Percentiles rank a stretch among this genome's conserved stretches.
Evolutionary conservation across 2,888 invertebrate species (phyloP).

Genomic region (Sminthurides aquaticus): DNA sequence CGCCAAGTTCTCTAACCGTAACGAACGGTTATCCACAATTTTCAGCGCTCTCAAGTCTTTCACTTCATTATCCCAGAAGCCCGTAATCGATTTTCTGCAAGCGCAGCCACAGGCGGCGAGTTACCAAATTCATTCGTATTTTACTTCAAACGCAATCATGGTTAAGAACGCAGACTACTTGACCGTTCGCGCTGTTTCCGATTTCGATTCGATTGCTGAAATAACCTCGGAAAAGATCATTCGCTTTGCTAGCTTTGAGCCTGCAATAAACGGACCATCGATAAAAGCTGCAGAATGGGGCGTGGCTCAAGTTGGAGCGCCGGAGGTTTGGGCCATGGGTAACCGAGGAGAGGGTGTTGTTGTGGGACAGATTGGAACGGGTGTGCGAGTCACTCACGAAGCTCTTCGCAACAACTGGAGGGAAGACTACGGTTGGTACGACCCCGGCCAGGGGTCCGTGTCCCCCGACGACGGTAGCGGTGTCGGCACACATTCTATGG

Average conservation of each 20-base stretch:
- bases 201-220: background rate
- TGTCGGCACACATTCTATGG: constrained; percentile 4
- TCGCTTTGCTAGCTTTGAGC: too few species aligned
- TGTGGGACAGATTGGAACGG: constrained; percentile 5
- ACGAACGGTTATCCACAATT: background rate
- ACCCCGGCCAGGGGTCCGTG: background rate
- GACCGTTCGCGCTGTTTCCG: background rate
- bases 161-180: background rate
- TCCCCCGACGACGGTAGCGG: background rate
- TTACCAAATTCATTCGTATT: background rate
- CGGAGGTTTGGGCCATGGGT: background rate
- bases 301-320: background rate
- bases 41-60: background rate
- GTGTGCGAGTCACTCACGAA: constrained; percentile 1
- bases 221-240: too few species aligned
- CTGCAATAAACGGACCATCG: too few species aligned
- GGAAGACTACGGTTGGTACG: background rate
- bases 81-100: background rate
- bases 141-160: background rate
- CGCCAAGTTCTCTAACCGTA: background rate
- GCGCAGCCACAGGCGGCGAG: background rate
- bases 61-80: background rate
- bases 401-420: background rate
- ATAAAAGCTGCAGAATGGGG: too few species aligned
- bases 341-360: too few species aligned